Percentiles rank a stretch among this genome's conserved stretches.
phyloP scores from a whole-genome alignment of 2,113 vertebrate species.

The Sylvia atricapilla region DNA sequence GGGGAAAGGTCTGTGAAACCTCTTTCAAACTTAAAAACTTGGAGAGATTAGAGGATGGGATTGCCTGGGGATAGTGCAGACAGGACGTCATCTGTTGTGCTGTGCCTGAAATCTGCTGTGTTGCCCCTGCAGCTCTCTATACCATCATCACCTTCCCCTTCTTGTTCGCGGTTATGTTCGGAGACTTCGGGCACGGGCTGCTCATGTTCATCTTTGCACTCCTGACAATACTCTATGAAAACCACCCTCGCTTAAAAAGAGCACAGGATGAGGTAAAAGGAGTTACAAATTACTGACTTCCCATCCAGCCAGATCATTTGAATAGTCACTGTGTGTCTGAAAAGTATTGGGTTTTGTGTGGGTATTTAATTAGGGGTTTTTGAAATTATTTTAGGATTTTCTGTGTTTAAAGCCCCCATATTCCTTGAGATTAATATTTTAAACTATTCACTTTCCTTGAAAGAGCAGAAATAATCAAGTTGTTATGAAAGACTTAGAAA shows the following conservation, averaged over 20 bases:
- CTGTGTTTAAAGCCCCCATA: not conserved
- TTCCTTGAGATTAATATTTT: not conserved
- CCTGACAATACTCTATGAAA: slow-evolving; percentile 88
- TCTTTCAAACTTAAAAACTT: not conserved
- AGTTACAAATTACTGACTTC: not conserved
- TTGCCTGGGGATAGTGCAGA: not conserved
- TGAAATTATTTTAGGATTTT: not conserved
- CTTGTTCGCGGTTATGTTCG: slow-evolving; percentile 97
- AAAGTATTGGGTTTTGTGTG: not conserved
- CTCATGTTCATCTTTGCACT: slow-evolving; percentile 90
- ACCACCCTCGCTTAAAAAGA: slow-evolving; percentile 83
- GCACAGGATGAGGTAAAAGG: slow-evolving; percentile 86
- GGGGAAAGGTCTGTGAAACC: not conserved
- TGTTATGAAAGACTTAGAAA: not conserved
- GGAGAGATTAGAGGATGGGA: not conserved
- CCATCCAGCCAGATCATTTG: not conserved
- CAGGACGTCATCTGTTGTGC: not conserved
- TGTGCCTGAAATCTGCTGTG: not conserved
- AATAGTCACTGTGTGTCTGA: not conserved
- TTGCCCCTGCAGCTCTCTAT: slow-evolving; percentile 82
- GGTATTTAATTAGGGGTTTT: not conserved
- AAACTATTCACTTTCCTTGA: not conserved
- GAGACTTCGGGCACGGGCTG: slow-evolving; percentile 90
- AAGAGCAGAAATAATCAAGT: not conserved
- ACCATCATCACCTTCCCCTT: slow-evolving; percentile 97